Base-by-base conservation (phyloP, 2,797 vertebrate genomes). In the Discoglossus pictus region DNA sequence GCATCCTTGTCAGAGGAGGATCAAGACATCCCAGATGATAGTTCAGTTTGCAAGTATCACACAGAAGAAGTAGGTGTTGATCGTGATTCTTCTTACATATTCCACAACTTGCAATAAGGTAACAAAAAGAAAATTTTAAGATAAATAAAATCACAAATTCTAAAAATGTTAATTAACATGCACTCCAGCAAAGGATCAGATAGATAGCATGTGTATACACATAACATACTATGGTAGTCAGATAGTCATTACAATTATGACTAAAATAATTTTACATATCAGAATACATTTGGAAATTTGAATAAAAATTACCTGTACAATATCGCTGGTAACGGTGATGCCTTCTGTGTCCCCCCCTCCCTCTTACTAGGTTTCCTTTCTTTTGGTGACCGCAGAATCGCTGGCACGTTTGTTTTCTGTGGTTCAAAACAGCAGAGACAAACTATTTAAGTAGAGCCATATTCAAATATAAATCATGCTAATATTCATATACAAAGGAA, bases 81-180 rank as follows among this genome's bases (percentile, higher is more conserved):
- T 99, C 97, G 78, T 98, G 93, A 79, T 94, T 99, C 86, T 95
- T 98, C 88, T 98, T 98, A 83, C 97, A 99, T 84, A 99, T 99
- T 64, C 96, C 96, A 85, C 97, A 99, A 75, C 97, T 99, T 86
- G n/a, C n/a, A n/a, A n/a, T n/a, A n/a, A n/a, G n/a, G n/a, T 69
- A n/a, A 75, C 72, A 76, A 23, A 75, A 61, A 85, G 7, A 12
- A 1, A 75, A 63, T n/a, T n/a, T n/a, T n/a, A n/a, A n/a, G n/a
- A n/a, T n/a, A n/a, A n/a, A n/a, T n/a, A n/a, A n/a, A n/a, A n/a
- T n/a, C n/a, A n/a, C n/a, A n/a, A n/a, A n/a, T n/a, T n/a, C n/a
- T 11, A 72, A 50, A 74, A 16, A 60, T 74, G 2, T 53, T 21
- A 25, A 12, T 40, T 1, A 9, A 31, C 12, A 51, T 7, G 8